phyloP scores from a whole-genome alignment of 1,140 invertebrate genomes.

The Drosophila navojoa region DNA sequence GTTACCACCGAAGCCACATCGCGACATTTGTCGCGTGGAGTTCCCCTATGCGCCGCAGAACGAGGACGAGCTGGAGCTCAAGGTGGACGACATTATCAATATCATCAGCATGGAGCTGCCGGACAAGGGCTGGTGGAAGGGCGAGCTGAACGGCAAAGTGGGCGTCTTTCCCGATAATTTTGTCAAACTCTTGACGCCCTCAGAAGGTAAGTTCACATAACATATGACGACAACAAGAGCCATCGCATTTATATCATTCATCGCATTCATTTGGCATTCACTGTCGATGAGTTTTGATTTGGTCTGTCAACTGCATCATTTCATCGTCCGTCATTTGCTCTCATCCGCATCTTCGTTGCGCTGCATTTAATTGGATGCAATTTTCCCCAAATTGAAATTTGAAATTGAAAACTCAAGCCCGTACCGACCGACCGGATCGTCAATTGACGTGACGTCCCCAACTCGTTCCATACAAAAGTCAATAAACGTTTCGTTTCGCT shows the following conservation, averaged over 20 bases:
- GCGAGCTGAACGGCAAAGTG: conserved; percentile 93
- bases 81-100: conserved; percentile 95
- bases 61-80: conserved; percentile 95
- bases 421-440: background rate
- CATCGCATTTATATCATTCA: background rate
- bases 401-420: conserved; percentile 1
- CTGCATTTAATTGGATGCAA: conserved; percentile 55
- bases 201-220: conserved; percentile 81
- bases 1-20: conserved; percentile 87
- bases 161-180: conserved; percentile 99
- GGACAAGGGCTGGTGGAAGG: conserved; percentile 98
- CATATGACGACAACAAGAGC: background rate
- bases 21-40: conserved; percentile 92
- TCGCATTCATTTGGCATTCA: conserved; percentile 8
- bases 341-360: conserved; percentile 39
- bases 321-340: conserved; percentile 15
- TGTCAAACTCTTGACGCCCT: conserved; percentile 88
- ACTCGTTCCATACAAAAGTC: conserved; percentile 45
- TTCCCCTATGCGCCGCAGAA: conserved; percentile 96
- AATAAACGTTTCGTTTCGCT: conserved; percentile 61
- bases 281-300: conserved; percentile 57
- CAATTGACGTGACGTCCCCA: conserved; percentile 36
- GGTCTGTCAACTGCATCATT: conserved; percentile 43
- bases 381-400: conserved; percentile 35
- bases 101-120: conserved; percentile 94